Percentiles rank a stretch among this genome's conserved stretches.
phyloP scores from a whole-genome alignment of 2,888 invertebrate species.

The Arrhopalites spinosus region DNA sequence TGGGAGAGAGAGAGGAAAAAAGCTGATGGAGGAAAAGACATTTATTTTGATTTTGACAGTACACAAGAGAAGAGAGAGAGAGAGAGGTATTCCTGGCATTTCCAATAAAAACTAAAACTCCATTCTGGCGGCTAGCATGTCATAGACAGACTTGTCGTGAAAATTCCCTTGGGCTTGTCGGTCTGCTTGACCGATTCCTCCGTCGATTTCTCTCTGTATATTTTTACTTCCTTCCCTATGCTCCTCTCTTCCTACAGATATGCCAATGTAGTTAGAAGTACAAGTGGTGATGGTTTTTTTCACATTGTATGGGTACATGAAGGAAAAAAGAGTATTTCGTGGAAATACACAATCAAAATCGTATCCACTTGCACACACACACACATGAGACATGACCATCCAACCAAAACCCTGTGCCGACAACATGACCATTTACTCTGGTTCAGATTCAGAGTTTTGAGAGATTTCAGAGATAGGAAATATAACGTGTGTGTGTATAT shows the following conservation, averaged over 20 bases:
- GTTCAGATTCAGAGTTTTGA: neutral
- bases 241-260: neutral
- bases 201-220: neutral
- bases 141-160: constrained; percentile 21
- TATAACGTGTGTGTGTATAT: neutral
- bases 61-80: neutral
- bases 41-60: constrained; percentile 32
- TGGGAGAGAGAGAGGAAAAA: neutral
- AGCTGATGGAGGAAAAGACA: constrained; percentile 15
- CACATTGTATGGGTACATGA: neutral
- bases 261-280: neutral
- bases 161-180: constrained; percentile 22
- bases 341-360: constrained; percentile 27
- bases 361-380: constrained; percentile 10
- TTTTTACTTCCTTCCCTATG: neutral
- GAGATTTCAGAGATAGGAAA: neutral
- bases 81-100: constrained; percentile 28
- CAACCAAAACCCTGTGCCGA: neutral
- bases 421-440: neutral
- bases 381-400: neutral
- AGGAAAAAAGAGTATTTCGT: neutral
- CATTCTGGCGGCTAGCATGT: constrained; percentile 18
- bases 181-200: constrained; percentile 30
- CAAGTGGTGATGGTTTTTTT: neutral
- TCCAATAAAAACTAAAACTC: constrained; percentile 28